Base-by-base conservation (phyloP, 2,797 vertebrate genomes). In the Leptatherina wallacei region DNA sequence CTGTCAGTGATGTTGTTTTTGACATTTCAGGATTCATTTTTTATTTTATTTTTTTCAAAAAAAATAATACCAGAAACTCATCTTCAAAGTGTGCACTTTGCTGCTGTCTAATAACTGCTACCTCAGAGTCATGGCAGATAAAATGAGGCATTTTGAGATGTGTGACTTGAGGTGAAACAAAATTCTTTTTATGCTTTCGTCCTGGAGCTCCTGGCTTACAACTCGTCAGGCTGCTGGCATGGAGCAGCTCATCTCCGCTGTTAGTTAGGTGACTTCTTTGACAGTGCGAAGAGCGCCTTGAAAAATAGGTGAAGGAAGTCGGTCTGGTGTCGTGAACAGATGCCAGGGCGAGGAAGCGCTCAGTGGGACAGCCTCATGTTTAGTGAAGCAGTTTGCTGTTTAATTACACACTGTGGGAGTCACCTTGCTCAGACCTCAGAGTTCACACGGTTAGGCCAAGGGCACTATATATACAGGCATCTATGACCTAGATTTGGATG, bases 381-480 rank as follows among this genome's bases (percentile, higher is more conserved):
- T 92, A 92, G 89, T 84, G 85, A 91, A 87, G 78, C 88, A 90
- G 92, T 94, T 94, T 94, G 90, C 91, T 90, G 91, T 92, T 93
- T 94, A 94, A 93, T 94, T 94, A 93, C 88, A 90, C 90, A 78
- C 91, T 83, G 91, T 91, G 91, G 91, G 92, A 94, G 91, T 94
- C 91, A 94, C 93, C 94, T 94, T 94, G 86, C 75, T 81, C 77
- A 85, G 77, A 89, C 91, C 84, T 87, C 80, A 0, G 70, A 73
- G 77, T 85, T 89, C 85, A 86, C 61, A 77, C 1, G 35, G 60
- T 75, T 49, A 63, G 84, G 81, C 87, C 82, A 85, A 90, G 89
- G 89, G 80, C 86, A 78, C 29, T 62, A 20, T 16, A 30, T 32
- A 16, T 29, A 49, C 63, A 57, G 74, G 73, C 70, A 65, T 67